Percentiles rank a stretch among this genome's conserved stretches.
phyloP scores from a whole-genome alignment of 2,888 invertebrate genomes.

The Pseudococcus longispinus region DNA sequence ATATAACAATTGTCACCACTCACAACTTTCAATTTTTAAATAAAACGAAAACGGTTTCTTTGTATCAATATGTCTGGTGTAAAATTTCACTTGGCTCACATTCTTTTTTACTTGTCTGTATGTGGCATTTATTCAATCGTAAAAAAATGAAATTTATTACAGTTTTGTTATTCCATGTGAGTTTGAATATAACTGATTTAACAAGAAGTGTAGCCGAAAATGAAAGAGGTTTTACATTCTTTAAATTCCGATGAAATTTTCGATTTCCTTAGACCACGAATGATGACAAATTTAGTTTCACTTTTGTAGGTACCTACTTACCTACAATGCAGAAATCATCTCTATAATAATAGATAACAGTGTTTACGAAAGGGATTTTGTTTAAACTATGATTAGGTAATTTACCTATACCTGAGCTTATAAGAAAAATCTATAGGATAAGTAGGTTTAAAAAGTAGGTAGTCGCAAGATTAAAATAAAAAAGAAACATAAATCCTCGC shows the following conservation, averaged over 20 bases:
- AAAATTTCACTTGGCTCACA: not conserved
- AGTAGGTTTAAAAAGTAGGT: not conserved
- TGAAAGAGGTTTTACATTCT: not conserved
- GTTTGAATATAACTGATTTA: not conserved
- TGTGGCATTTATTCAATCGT: not conserved
- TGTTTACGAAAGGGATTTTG: no score
- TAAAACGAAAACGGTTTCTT: not conserved
- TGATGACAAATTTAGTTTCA: not conserved
- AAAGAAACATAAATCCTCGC: no score
- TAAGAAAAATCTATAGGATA: not conserved
- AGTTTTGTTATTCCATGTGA: not conserved
- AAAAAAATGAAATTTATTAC: not conserved
- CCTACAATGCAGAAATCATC: not conserved
- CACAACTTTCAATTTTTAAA: not conserved
- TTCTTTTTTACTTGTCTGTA: not conserved
- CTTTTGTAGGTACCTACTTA: not conserved
- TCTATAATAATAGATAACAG: no score
- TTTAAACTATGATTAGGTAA: no score
- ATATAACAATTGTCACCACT: not conserved
- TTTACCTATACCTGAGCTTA: not conserved
- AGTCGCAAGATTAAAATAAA: not conserved
- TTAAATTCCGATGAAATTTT: not conserved
- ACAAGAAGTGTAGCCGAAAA: not conserved
- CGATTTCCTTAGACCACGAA: not conserved
- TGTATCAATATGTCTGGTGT: not conserved